Base-by-base conservation (phyloP, 2,797 vertebrate species). In the Chelmon rostratus region DNA sequence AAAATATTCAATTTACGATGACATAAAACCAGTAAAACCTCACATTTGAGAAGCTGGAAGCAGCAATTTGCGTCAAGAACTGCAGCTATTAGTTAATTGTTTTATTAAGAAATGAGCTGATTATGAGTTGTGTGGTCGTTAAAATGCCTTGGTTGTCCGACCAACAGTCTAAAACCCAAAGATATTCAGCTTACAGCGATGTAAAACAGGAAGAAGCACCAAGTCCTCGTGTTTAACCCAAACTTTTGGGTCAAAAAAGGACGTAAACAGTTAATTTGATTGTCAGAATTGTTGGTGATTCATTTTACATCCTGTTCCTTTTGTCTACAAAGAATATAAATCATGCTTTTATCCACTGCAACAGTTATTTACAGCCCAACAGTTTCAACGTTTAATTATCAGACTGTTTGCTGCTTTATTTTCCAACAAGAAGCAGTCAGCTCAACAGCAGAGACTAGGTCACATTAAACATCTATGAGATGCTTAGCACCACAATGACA, bases 391-490 rank as follows among this genome's bases (percentile, higher is more conserved):
- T 47, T 25, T 12, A 42, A 35, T 61, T 35, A 61, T 42, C 42
- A 40, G 23, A 72, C 46, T 71, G 31, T 21, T 38, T 47, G 35
- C 31, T 31, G 21, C 38, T 53, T 66, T n/a, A 40, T 66, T n/a
- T 40, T 66, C 21, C 31, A 18, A 21, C 40, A 44, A 58, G 44
- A 25, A 15, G 16, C 35, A 31, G 28, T 66, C 28, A 25, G 21
- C 28, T 1, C 56, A 35, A 4, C 23, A 65, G 15, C 1, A 16
- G 49, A 79, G 56, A 61, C 23, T 0, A 53, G 63, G 25, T 50
- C 37, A 35, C 58, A 70, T 80, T 40, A 67, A 78, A 64, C 31
- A 68, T 79, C 33, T 19, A 57, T 56, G 50, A 46, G 49, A n/a
- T 25, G 28, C 54, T 54, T 9, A 3, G 54, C 40, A 31, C 56